phyloP scores from a whole-genome alignment of 2,113 vertebrate species.

The Oryzias javanicus region DNA sequence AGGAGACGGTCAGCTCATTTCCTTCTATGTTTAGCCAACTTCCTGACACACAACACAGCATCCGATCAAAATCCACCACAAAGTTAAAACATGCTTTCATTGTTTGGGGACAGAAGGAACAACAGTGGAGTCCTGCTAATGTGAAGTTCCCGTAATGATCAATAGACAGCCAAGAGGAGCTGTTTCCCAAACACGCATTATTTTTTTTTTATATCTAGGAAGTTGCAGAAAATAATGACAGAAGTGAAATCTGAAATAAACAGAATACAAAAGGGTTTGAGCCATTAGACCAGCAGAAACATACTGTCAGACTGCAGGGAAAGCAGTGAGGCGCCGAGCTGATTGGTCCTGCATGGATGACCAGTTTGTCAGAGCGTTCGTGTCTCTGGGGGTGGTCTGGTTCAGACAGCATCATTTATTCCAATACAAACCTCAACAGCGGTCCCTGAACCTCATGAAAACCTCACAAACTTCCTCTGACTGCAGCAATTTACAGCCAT shows the following conservation, averaged over 20 bases:
- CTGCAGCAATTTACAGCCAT: not conserved
- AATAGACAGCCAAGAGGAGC: no score
- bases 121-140: no score
- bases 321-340: not conserved
- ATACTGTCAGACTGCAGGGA: not conserved
- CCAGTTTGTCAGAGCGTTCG: not conserved
- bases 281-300: not conserved
- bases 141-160: no score
- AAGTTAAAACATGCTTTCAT: no score
- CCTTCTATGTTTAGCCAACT: not conserved
- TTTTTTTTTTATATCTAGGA: no score
- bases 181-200: no score
- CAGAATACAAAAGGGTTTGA: no score
- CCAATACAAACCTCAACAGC: conserved; percentile 8
- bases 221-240: no score
- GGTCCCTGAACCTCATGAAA: not conserved
- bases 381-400: conserved; percentile 2
- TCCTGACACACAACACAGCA: not conserved
- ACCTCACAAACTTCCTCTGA: not conserved
- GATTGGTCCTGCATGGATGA: not conserved
- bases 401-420: conserved; percentile 1
- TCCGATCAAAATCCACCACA: not conserved
- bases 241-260: no score
- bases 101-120: no score
- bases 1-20: not conserved